Percentiles rank a stretch among this genome's conserved stretches.
phyloP scores from a whole-genome alignment of 2,888 invertebrate species.

The Tinea pellionella region DNA sequence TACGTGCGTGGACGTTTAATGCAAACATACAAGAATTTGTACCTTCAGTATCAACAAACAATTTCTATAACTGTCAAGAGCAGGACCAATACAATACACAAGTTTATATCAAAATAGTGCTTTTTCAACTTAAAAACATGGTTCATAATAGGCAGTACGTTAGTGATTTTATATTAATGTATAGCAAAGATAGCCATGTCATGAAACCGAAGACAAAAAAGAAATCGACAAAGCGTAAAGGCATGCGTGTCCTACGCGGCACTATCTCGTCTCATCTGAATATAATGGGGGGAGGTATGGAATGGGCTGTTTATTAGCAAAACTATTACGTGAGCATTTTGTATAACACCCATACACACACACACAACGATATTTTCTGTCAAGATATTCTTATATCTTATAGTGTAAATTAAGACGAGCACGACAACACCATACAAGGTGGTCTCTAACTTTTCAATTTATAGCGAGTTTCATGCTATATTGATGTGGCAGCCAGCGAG shows the following conservation, averaged over 20 bases:
- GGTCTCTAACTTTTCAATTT: background rate
- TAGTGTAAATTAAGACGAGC: background rate
- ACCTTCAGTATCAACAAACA: background rate
- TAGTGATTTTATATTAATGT: background rate
- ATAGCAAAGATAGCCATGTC: constrained; percentile 4
- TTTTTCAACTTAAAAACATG: background rate
- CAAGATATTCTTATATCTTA: background rate
- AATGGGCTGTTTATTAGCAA: constrained; percentile 33
- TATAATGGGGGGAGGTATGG: constrained; percentile 54
- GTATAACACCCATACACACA: constrained; percentile 13
- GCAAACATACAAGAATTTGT: background rate
- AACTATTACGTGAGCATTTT: constrained; percentile 42
- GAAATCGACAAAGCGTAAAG: constrained; percentile 9
- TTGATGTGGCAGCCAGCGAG: constrained; percentile 3
- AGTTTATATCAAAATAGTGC: background rate
- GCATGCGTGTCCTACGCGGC: constrained; percentile 15
- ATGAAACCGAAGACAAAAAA: background rate
- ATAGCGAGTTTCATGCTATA: background rate
- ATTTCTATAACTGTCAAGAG: background rate
- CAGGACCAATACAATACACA: background rate
- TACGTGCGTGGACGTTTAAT: background rate
- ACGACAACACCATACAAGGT: background rate
- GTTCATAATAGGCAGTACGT: background rate
- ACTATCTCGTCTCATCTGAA: constrained; percentile 53
- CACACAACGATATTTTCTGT: background rate